Conservation (phyloP, 2,113 vertebrate genomes). For the Pomatostomus ruficeps region DNA sequence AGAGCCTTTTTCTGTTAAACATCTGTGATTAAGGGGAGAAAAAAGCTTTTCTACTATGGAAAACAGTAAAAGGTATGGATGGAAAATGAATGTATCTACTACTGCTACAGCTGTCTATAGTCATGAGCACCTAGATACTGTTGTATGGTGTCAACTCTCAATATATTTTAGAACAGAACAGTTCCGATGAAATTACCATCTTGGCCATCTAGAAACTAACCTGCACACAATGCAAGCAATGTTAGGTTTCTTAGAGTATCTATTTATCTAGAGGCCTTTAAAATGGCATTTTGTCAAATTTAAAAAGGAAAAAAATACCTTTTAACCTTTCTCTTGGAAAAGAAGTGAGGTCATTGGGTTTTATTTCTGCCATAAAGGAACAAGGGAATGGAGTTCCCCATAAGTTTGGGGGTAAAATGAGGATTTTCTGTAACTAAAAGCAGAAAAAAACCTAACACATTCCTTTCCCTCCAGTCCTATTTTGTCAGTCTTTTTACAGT, state of each 20-base stretch:
- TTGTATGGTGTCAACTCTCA: neutral
- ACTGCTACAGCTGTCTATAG: neutral
- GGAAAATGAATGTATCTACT: neutral
- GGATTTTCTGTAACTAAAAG: neutral
- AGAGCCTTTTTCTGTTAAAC: neutral
- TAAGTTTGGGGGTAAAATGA: neutral
- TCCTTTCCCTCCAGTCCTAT: neutral
- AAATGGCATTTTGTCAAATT: neutral
- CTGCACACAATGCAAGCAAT: neutral
- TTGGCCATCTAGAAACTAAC: neutral
- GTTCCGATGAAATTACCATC: neutral
- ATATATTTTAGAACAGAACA: neutral
- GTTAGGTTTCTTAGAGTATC: neutral
- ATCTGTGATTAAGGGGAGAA: neutral
- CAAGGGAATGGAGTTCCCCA: neutral
- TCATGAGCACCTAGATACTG: neutral
- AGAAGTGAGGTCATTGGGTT: neutral
- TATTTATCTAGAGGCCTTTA: neutral
- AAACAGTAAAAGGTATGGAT: neutral
- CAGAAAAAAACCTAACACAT: neutral
- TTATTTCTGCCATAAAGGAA: neutral
- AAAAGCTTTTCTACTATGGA: neutral
- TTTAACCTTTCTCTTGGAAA: neutral
- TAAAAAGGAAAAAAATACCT: neutral
- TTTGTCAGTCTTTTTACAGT: neutral